phyloP scores from a whole-genome alignment of 2,113 vertebrate species.

The Anser cygnoides region DNA sequence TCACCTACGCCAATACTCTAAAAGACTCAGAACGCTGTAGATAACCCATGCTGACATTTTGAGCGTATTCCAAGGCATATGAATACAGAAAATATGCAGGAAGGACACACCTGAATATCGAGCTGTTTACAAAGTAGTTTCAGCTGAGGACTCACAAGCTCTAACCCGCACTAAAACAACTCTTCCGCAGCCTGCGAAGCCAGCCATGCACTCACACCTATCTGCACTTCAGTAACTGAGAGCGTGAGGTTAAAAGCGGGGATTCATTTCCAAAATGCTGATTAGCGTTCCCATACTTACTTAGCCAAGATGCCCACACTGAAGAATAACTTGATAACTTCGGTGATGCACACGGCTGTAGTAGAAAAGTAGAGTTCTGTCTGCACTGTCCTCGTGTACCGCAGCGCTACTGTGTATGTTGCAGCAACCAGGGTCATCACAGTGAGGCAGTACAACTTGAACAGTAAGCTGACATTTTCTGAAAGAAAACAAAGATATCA shows the following conservation, averaged over 20 bases:
- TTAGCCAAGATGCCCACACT: constrained; percentile 90
- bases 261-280: not conserved
- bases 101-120: not conserved
- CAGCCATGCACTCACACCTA: not conserved
- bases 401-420: constrained; percentile 85
- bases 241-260: not conserved
- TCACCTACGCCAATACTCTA: not conserved
- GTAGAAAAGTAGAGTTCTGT: constrained; percentile 91
- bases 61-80: constrained; percentile 2
- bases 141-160: not conserved
- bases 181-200: not conserved
- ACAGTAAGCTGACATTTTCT: constrained; percentile 89
- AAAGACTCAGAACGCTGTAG: not conserved
- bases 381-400: constrained; percentile 87
- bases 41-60: constrained; percentile 6
- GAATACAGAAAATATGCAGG: not conserved
- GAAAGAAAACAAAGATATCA: constrained; percentile 32
- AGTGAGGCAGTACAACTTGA: constrained; percentile 93
- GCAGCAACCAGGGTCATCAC: constrained; percentile 98
- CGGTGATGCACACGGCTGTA: constrained; percentile 90
- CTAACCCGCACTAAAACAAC: not conserved
- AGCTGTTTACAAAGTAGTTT: not conserved
- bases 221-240: not conserved
- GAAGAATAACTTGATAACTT: constrained; percentile 91
- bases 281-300: constrained; percentile 78